phyloP scores from a whole-genome alignment of 2,888 invertebrate species.

The Meghimatium bilineatum region DNA sequence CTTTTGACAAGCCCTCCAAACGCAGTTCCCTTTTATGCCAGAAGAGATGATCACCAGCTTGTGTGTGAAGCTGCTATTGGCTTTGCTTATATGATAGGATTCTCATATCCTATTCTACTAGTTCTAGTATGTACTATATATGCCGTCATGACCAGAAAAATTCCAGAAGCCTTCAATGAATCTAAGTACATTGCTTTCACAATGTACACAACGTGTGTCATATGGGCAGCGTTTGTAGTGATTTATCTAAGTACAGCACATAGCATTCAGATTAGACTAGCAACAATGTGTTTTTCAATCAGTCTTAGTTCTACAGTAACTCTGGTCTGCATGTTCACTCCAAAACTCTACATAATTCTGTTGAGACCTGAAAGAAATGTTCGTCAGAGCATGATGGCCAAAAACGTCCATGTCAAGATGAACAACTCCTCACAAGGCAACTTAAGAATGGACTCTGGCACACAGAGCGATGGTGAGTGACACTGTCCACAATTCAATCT shows the following conservation, averaged over 20 bases:
- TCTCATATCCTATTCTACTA: conserved; percentile 92
- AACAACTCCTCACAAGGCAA: conserved; percentile 53
- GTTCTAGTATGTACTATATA: conserved; percentile 83
- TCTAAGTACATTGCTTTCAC: conserved; percentile 81
- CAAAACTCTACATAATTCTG: conserved; percentile 93
- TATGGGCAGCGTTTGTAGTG: conserved; percentile 78
- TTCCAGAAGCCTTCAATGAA: conserved; percentile 79
- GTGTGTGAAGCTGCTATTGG: conserved; percentile 86
- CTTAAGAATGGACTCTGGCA: conserved; percentile 74
- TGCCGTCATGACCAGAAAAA: conserved; percentile 77
- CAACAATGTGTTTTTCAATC: conserved; percentile 96
- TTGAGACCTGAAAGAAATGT: conserved; percentile 93
- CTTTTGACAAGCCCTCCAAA: conserved; percentile 92
- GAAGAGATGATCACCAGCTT: conserved; percentile 92
- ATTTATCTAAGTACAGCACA: conserved; percentile 81
- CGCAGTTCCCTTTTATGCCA: conserved; percentile 93
- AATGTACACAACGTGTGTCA: conserved; percentile 93
- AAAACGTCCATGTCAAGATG: conserved; percentile 51
- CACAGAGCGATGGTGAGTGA: conserved; percentile 74
- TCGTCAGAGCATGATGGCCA: conserved; percentile 81
- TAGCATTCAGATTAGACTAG: conserved; percentile 88
- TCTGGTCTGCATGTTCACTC: conserved; percentile 93
- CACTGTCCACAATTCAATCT: not conserved
- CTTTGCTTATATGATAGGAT: conserved; percentile 77
- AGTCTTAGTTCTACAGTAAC: conserved; percentile 95